Evolutionary conservation across 2,888 invertebrate species (phyloP), one percentile per base, ranked within the genome.

Genomic region (Coremacera marginata): DNA sequence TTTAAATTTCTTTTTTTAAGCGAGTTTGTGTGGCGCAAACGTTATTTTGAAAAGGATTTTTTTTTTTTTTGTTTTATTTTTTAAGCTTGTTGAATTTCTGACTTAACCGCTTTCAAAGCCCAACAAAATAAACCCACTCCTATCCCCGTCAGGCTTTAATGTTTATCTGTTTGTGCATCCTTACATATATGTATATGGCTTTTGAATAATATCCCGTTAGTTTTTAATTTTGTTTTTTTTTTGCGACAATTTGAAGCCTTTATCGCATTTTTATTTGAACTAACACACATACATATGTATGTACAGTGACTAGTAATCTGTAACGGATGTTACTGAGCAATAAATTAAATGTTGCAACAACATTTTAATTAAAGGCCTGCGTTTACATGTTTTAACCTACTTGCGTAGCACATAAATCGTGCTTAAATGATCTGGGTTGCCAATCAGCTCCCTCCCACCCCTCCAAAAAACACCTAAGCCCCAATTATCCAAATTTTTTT

Each of bases 341-440:
- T 27, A 60, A 25, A 60, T 60, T 19, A 60, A 60, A 60, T 60
- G 9, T 9, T 27, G 16, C 27, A 60, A 27, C 14, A 27, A 60
- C 27, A 60, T 27, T 60, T 60, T 60, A 60, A 60, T 60, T 60
- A 60, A 60, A 16, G 27, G 60, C 11, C 25, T 60, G 27, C 27
- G 11, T 60, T 25, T 27, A 60, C 60, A 27, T 25, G 60, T 25
- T 44, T 44, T 11, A 37, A 37, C 37, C 37, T 37, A 44, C 11
- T 44, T 44, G 44, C 3, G 44, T 1, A 3, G 14, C 44, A 19
- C 67, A 67, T 67, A 67, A 67, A 67, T 67, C 19, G 67, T 22
- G 22, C 11, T 67, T 67, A 44, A 67, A 67, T 37, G 44, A 67
- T 44, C 19, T 67, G 67, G 67, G 67, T 67, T 34, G 67, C 19